Conservation (phyloP, 35 echinoderm and acorn worm species). For the Strongylocentrotus purpuratus region DNA sequence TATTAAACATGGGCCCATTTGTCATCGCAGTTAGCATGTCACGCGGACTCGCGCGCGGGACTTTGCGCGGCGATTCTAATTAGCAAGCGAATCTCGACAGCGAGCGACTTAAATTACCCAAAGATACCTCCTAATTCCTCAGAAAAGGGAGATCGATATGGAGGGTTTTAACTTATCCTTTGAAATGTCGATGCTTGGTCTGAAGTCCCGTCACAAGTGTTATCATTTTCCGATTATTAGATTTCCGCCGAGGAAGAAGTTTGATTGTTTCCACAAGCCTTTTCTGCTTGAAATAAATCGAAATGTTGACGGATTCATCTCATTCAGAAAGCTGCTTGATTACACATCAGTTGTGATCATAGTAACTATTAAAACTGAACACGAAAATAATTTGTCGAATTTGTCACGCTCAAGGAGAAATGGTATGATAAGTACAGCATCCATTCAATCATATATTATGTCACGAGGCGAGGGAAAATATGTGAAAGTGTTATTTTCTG, state of each 20-base stretch:
- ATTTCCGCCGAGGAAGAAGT: neutral
- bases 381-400: neutral
- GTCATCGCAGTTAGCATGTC: neutral
- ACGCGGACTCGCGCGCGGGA: neutral
- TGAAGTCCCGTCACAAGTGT: slow-evolving; percentile 8
- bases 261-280: neutral
- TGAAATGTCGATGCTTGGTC: neutral
- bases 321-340: neutral
- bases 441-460: too few relatives aligned
- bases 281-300: neutral
- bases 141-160: slow-evolving; percentile 9
- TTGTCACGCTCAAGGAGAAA: neutral
- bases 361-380: neutral
- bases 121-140: neutral
- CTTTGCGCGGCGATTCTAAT: neutral
- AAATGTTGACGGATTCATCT: neutral
- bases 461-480: too few relatives aligned
- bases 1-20: slow-evolving; percentile 17
- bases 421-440: too few relatives aligned
- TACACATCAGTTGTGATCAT: neutral
- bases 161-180: neutral
- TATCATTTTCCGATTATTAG: neutral
- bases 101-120: neutral
- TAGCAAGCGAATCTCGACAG: neutral
- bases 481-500: too few relatives aligned